phyloP scores from a whole-genome alignment of 2,888 invertebrate species.

The Pycnomerus fuliginosus region DNA sequence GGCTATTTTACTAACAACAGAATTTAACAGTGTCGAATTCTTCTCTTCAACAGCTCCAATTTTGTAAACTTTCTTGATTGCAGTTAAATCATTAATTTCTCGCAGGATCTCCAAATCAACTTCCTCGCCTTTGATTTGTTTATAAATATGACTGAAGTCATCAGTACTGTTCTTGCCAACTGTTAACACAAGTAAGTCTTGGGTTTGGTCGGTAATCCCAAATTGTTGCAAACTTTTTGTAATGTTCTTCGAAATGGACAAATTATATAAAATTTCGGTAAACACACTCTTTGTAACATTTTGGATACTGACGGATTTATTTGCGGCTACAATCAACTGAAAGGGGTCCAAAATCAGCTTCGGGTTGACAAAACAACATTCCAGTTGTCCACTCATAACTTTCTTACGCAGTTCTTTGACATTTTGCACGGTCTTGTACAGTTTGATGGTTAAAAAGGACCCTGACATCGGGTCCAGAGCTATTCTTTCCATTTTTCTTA shows the following conservation, averaged over 20 bases:
- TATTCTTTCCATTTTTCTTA: conserved; percentile 20
- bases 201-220: conserved; percentile 58
- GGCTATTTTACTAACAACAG: conserved; percentile 66
- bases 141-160: conserved; percentile 46
- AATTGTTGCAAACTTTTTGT: conserved; percentile 66
- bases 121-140: conserved; percentile 58
- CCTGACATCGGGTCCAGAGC: conserved; percentile 40
- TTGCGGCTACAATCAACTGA: conserved; percentile 66
- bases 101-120: conserved; percentile 55
- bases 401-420: conserved; percentile 57
- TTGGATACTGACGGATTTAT: conserved; percentile 61
- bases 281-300: conserved; percentile 63
- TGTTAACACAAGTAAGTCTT: conserved; percentile 53
- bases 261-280: conserved; percentile 67
- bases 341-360: conserved; percentile 61
- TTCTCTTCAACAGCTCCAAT: conserved; percentile 56
- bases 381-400: conserved; percentile 58
- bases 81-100: conserved; percentile 53
- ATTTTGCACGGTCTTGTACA: conserved; percentile 63
- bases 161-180: conserved; percentile 45
- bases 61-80: conserved; percentile 63
- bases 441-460: conserved; percentile 48
- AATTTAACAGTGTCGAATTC: conserved; percentile 56
- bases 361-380: conserved; percentile 65
- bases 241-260: conserved; percentile 70